These are phyloP conservation scores for Chloroceryle amazona DNA, from an alignment of 2,797 vertebrate genomes.

Conservation along the genomic window DNA sequence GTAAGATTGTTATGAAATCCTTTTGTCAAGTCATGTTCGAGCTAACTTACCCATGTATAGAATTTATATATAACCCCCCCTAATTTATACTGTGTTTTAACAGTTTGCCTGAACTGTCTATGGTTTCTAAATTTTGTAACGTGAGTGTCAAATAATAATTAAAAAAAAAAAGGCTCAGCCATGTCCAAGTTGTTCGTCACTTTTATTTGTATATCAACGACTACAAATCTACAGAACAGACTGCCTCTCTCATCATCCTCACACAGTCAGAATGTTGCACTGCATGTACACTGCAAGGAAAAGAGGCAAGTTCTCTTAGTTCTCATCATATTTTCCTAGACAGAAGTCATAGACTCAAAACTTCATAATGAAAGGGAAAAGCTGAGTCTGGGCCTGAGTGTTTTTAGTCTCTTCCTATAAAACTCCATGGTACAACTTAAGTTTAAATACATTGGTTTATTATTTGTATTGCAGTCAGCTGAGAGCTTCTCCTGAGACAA, in stretches of 20 bases:
- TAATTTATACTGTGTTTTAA: constrained; percentile 86
- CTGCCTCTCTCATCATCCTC: neutral
- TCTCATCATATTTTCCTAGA: neutral
- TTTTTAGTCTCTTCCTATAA: neutral
- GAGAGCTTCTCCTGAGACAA: neutral
- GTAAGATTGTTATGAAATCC: constrained; percentile 69
- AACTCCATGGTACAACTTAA: neutral
- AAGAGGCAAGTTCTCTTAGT: neutral
- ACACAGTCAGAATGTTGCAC: neutral
- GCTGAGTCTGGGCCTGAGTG: neutral
- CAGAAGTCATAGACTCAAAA: neutral
- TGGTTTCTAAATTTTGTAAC: constrained; percentile 83
- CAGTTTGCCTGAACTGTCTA: constrained; percentile 82
- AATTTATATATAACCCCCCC: constrained; percentile 75
- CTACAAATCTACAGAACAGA: neutral
- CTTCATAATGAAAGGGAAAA: neutral
- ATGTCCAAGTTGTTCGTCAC: neutral
- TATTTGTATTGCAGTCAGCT: neutral
- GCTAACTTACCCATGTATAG: constrained; percentile 77
- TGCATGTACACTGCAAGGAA: neutral
- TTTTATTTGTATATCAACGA: neutral
- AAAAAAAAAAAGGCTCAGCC: neutral
- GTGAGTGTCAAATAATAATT: constrained; percentile 75
- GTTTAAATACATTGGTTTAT: neutral
- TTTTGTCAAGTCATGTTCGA: constrained; percentile 74